phyloP scores from a whole-genome alignment of 2,888 invertebrate species.

The Belgica antarctica region DNA sequence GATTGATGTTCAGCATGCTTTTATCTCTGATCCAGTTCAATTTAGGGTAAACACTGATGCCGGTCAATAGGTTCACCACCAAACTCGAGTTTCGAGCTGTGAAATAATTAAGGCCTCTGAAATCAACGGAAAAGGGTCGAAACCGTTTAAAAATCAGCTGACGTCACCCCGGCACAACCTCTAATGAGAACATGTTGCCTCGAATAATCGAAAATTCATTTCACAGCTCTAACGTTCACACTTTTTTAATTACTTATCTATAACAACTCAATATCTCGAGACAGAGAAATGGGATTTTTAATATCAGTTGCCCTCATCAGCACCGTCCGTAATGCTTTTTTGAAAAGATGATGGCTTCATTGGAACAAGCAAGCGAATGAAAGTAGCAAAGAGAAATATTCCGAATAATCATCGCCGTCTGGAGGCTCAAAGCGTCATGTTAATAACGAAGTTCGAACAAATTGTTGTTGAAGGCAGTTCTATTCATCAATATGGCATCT shows the following conservation, averaged over 20 bases:
- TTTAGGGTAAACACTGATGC: too few species aligned
- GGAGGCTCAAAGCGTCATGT: conserved; percentile 11
- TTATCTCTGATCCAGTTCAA: too few species aligned
- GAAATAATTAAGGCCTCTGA: too few species aligned
- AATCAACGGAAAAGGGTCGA: too few species aligned
- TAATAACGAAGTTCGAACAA: conserved; percentile 20
- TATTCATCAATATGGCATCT: conserved; percentile 22
- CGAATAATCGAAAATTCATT: too few species aligned
- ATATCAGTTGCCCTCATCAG: neutral
- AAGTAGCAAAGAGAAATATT: conserved; percentile 2
- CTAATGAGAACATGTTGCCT: too few species aligned
- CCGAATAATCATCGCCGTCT: conserved; percentile 38
- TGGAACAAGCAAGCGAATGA: neutral
- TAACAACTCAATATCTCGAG: conserved; percentile 12
- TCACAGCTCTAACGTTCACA: too few species aligned
- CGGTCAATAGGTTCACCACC: too few species aligned
- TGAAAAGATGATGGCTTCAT: conserved; percentile 5
- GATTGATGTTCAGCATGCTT: too few species aligned
- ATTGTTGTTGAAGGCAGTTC: conserved; percentile 26
- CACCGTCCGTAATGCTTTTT: neutral
- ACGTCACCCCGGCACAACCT: too few species aligned
- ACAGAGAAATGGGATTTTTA: neutral
- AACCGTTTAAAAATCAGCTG: too few species aligned
- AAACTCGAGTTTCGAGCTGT: too few species aligned
- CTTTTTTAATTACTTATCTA: conserved; percentile 22